Conservation (phyloP, 2,113 vertebrate species). For the Acanthochromis polyacanthus region DNA sequence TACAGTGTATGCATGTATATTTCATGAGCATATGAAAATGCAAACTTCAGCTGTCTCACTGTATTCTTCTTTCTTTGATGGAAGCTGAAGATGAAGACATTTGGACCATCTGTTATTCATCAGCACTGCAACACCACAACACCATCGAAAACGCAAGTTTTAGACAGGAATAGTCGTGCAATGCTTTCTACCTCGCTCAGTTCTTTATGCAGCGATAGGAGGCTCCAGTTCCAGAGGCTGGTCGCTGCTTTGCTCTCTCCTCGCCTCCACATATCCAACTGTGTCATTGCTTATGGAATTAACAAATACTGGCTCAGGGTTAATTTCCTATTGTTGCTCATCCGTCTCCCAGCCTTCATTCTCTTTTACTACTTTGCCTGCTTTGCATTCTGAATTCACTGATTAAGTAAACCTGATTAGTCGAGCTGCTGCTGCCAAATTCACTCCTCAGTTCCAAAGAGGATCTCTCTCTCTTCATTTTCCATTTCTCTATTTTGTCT, state of each 20-base stretch:
- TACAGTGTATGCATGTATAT: slow-evolving; percentile 43
- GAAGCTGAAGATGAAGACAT: not conserved
- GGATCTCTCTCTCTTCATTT: slow-evolving; percentile 34
- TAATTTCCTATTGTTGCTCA: slow-evolving; percentile 50
- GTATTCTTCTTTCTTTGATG: not conserved
- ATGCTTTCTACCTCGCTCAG: slow-evolving; percentile 18
- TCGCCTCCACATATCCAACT: slow-evolving; percentile 60
- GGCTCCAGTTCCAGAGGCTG: slow-evolving; percentile 22
- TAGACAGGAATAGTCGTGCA: slow-evolving; percentile 27
- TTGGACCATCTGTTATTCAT: slow-evolving; percentile 39
- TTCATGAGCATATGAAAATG: slow-evolving; percentile 53
- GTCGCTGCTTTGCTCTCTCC: slow-evolving; percentile 7
- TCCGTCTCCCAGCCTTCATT: slow-evolving; percentile 7
- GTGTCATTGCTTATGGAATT: slow-evolving; percentile 61
- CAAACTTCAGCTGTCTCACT: slow-evolving; percentile 21
- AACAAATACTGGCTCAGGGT: slow-evolving; percentile 63
- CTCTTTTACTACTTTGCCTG: slow-evolving; percentile 34
- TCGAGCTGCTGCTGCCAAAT: slow-evolving; percentile 46
- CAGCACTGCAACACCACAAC: not conserved
- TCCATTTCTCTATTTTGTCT: slow-evolving; percentile 43
- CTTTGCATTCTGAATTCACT: slow-evolving; percentile 60
- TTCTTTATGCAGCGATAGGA: slow-evolving; percentile 35
- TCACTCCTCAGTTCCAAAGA: slow-evolving; percentile 49
- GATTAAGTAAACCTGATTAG: slow-evolving; percentile 76
- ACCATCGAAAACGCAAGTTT: slow-evolving; percentile 40